Conservation (phyloP, 2,113 vertebrate genomes). For the Erythrocercus mccallii region DNA sequence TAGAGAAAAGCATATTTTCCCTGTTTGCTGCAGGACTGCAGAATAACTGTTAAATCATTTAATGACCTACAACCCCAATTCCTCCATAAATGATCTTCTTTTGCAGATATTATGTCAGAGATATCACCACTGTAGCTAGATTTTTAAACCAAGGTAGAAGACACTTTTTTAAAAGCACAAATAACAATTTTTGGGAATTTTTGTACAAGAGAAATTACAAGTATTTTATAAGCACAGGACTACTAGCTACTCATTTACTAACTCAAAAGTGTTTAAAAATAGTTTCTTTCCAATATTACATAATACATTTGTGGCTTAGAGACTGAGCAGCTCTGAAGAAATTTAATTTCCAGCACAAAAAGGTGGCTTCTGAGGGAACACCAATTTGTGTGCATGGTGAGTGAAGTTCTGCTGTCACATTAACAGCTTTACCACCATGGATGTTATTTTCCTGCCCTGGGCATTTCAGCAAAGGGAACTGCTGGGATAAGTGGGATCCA, state of each 20-base stretch:
- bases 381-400: neutral
- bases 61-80: neutral
- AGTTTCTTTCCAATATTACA: neutral
- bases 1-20: neutral
- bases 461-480: neutral
- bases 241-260: neutral
- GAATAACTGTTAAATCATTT: neutral
- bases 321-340: neutral
- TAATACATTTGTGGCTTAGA: neutral
- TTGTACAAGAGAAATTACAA: neutral
- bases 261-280: neutral
- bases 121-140: neutral
- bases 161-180: neutral
- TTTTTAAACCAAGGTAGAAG: neutral
- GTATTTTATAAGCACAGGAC: neutral
- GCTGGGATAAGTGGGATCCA: neutral
- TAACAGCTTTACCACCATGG: neutral
- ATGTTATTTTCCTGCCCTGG: neutral
- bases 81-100: neutral
- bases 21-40: neutral
- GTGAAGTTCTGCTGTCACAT: neutral
- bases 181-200: neutral
- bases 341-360: neutral
- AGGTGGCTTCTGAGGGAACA: neutral
- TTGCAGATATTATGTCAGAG: neutral